phyloP scores from a whole-genome alignment of 2,113 vertebrate genomes.

The Etheostoma spectabile region DNA sequence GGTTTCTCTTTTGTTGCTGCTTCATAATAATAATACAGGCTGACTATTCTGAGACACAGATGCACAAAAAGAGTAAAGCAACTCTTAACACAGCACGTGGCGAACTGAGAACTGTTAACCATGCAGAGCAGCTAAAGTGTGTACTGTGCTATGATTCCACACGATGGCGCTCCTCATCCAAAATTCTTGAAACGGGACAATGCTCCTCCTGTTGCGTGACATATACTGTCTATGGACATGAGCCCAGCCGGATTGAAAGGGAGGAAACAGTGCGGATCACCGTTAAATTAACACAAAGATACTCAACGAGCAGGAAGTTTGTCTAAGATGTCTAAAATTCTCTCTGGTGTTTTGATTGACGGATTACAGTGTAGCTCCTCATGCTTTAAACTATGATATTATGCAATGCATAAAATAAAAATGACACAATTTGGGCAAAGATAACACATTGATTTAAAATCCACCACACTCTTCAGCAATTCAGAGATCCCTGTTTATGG shows the following conservation, averaged over 20 bases:
- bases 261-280: constrained; percentile 53
- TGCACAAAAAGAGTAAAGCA: background rate
- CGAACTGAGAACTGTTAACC: background rate
- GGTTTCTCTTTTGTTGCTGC: background rate
- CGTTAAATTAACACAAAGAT: constrained; percentile 30
- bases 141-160: constrained; percentile 53
- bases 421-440: background rate
- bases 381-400: background rate
- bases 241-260: constrained; percentile 61
- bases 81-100: background rate
- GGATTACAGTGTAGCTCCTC: background rate
- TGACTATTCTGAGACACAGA: background rate
- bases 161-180: constrained; percentile 46
- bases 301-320: constrained; percentile 22
- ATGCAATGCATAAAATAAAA: background rate
- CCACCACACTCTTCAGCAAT: background rate
- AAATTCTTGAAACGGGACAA: constrained; percentile 22
- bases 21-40: background rate
- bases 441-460: background rate
- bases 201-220: constrained; percentile 64
- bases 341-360: background rate
- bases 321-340: background rate
- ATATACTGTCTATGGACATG: constrained; percentile 29
- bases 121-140: background rate
- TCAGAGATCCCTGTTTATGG: background rate